phyloP scores from a whole-genome alignment of 1,140 invertebrate genomes.

The Trachelipus rathkii region DNA sequence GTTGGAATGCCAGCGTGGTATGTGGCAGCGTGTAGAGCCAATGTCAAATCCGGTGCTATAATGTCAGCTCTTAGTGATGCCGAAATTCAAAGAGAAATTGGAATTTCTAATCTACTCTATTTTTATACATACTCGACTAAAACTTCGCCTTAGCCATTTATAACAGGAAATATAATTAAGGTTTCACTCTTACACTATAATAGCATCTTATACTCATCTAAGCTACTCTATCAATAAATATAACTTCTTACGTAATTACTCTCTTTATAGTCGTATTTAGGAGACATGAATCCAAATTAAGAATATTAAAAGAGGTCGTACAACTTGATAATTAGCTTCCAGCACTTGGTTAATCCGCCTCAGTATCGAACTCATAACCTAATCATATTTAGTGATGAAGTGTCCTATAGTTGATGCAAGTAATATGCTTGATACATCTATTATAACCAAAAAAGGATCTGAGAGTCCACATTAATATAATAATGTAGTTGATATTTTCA shows the following conservation, averaged over 20 bases:
- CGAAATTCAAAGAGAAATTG: constrained; percentile 99
- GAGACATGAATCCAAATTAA: constrained; percentile 99
- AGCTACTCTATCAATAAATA: too few relatives aligned
- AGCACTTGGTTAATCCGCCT: constrained; percentile 83
- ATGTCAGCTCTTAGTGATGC: constrained; percentile 99
- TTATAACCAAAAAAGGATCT: constrained; percentile 99
- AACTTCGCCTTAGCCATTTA: constrained; percentile 93
- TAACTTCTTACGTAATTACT: too few relatives aligned
- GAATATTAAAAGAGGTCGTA: constrained; percentile 99
- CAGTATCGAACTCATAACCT: constrained; percentile 80
- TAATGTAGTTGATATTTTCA: constrained; percentile 99
- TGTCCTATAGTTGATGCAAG: constrained; percentile 98
- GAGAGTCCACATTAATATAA: constrained; percentile 85
- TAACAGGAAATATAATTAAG: too few relatives aligned
- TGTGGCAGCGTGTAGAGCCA: constrained; percentile 96
- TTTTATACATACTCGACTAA: too few relatives aligned
- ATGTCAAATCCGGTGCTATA: constrained; percentile 98
- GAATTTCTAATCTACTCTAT: constrained; percentile 98
- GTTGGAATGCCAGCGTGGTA: constrained; percentile 99
- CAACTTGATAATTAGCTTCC: constrained; percentile 97
- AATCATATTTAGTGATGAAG: too few relatives aligned
- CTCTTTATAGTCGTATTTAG: too few relatives aligned
- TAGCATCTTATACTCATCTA: too few relatives aligned
- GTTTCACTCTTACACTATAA: constrained; percentile 88
- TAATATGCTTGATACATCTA: constrained; percentile 98